Evolutionary conservation across 2,888 invertebrate genomes (phyloP).

Genomic region (Sisyra terminalis): DNA sequence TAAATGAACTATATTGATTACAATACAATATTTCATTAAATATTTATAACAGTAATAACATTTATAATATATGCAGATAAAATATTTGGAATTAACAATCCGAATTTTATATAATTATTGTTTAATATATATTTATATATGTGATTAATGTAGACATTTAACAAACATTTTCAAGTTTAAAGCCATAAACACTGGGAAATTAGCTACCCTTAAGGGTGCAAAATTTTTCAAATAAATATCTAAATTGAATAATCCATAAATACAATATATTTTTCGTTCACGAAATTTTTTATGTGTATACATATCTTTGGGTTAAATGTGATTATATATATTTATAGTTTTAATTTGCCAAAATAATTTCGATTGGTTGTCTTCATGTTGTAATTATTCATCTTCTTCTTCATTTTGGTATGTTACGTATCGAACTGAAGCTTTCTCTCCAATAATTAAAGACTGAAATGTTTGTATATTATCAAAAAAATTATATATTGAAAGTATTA

Average conservation of each 20-base stretch:
- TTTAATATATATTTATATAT: too few relatives aligned
- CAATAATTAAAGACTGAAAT: constrained; percentile 70
- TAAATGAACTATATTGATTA: too few relatives aligned
- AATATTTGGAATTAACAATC: too few relatives aligned
- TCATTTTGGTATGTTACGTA: constrained; percentile 93
- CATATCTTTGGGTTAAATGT: not conserved
- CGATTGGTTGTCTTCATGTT: not conserved
- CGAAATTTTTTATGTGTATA: not conserved
- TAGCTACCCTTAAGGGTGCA: not conserved
- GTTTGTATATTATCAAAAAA: constrained; percentile 9
- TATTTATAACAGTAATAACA: too few relatives aligned
- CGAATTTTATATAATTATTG: too few relatives aligned
- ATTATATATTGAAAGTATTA: not conserved
- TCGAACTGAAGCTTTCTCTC: constrained; percentile 81
- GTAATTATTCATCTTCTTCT: constrained; percentile 58
- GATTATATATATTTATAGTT: not conserved
- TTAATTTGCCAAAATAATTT: not conserved
- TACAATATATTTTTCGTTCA: not conserved
- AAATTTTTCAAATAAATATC: constrained; percentile 2
- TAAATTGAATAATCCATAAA: not conserved
- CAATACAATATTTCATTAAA: too few relatives aligned
- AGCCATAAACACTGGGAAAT: too few relatives aligned
- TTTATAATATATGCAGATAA: too few relatives aligned
- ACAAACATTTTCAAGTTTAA: too few relatives aligned
- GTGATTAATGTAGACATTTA: too few relatives aligned